Conservation (phyloP, 2,888 invertebrate genomes). For the Rhabditophanes sp. region DNA sequence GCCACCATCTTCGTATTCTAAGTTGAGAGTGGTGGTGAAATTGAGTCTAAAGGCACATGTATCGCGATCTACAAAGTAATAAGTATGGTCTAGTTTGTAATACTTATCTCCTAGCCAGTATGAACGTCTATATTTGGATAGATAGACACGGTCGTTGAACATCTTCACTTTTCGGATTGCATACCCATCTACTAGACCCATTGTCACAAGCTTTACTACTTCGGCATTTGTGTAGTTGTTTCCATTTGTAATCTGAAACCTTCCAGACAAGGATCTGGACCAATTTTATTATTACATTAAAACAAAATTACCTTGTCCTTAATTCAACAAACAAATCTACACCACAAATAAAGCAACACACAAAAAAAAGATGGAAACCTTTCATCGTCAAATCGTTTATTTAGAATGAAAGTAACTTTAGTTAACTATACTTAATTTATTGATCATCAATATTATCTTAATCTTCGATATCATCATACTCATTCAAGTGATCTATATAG, state of each 20-base stretch:
- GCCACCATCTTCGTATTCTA: conserved; percentile 30
- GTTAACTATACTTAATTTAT: no score
- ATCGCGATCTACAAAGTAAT: conserved; percentile 34
- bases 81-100: conserved; percentile 36
- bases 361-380: no score
- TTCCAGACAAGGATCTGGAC: conserved; percentile 26
- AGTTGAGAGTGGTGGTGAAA: conserved; percentile 23
- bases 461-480: no score
- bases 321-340: no score
- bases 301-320: no score
- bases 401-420: no score
- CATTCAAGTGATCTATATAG: no score
- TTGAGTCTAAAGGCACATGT: conserved; percentile 37
- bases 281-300: no score
- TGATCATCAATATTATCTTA: no score
- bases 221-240: conserved; percentile 25
- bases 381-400: no score
- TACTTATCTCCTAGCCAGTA: conserved; percentile 42
- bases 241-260: conserved; percentile 28
- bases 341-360: no score
- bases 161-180: conserved; percentile 20
- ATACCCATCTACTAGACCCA: conserved; percentile 30
- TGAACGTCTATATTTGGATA: conserved; percentile 27
- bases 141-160: conserved; percentile 38
- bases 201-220: conserved; percentile 28